These are phyloP conservation scores for Orientallactaga sibirica DNA, from an alignment of 2,797 vertebrate species.

Conservation along the genomic window DNA sequence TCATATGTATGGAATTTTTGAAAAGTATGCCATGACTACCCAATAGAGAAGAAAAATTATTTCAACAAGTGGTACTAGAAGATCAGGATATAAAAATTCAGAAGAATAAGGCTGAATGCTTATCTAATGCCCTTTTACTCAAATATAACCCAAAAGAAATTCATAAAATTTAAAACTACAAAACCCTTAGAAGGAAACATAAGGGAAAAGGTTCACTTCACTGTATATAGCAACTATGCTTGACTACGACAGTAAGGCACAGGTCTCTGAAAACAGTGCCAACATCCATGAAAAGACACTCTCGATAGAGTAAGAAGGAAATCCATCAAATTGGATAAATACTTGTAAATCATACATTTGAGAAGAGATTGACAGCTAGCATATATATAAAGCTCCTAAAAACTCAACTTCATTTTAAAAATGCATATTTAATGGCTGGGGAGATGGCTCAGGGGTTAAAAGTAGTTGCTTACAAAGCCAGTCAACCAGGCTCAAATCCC, in stretches of 20 bases:
- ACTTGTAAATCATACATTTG: constrained; percentile 5
- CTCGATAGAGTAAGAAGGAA: background rate
- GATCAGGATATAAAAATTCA: background rate
- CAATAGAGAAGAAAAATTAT: background rate
- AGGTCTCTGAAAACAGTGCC: background rate
- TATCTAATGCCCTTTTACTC: background rate
- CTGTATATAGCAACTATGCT: background rate
- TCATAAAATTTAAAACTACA: constrained; percentile 18
- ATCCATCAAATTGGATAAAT: background rate
- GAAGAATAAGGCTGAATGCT: constrained; percentile 12
- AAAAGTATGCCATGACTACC: background rate
- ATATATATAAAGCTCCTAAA: constrained; percentile 35
- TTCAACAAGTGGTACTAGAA: background rate
- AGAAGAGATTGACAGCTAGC: background rate
- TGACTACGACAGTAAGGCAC: background rate
- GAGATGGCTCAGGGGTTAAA: no score
- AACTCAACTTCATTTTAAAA: background rate
- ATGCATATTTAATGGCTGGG: no score
- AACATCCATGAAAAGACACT: background rate
- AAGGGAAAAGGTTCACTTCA: background rate
- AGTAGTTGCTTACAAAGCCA: no score
- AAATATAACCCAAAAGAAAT: constrained; percentile 37
- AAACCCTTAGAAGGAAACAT: constrained; percentile 34
- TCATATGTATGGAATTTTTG: background rate
- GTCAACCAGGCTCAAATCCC: no score